Evolutionary conservation across 2,888 invertebrate genomes (phyloP), one percentile per base, ranked within the genome.

Genomic region (Polyommatus icarus): DNA sequence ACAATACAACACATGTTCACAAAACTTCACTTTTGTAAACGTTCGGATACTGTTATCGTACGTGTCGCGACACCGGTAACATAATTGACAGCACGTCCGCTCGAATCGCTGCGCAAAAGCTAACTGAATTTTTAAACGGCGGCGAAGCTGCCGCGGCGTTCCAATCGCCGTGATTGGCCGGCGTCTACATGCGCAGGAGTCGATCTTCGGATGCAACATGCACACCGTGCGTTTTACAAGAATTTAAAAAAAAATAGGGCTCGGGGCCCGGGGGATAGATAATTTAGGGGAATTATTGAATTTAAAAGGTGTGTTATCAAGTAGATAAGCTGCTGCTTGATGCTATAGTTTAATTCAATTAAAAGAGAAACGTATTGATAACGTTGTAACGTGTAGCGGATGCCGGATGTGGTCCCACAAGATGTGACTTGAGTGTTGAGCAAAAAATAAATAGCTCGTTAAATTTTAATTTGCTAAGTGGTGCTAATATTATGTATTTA

Each of bases 1-100:
- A 81, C 85, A 83, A 86, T 83, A 83, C 80, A 84, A 85, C 89
- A 91, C 91, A 91, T 91, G 88, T 87, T 86, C 91, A 91, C 90
- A 84, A 85, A 86, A 87, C 88, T 87, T 86, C 89, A 91, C 90
- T 87, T 83, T 88, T 87, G 83, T 54, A 77, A 77, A 77, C 59
- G 59, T 72, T 72, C 77, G 73, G 40, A 73, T 73, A 67, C 76
- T 46, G 59, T 57, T 73, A 77, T 73, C 57, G 59, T 59, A 73
- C 73, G 73, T 73, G 36, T 59, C 77, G 76, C 76, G 77, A 73
- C 83, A 87, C 83, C 79, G 81, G 85, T 85, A 86, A 85, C 81
- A 72, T 72, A 29, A 67, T 67, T 15, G 67, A 67, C 72, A 72
- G 40, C 75, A 54, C 75, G 18, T 24, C 75, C 54, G 3, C 24